Conservation (phyloP, 2,797 vertebrate species). For the Onychomys arenicola region DNA sequence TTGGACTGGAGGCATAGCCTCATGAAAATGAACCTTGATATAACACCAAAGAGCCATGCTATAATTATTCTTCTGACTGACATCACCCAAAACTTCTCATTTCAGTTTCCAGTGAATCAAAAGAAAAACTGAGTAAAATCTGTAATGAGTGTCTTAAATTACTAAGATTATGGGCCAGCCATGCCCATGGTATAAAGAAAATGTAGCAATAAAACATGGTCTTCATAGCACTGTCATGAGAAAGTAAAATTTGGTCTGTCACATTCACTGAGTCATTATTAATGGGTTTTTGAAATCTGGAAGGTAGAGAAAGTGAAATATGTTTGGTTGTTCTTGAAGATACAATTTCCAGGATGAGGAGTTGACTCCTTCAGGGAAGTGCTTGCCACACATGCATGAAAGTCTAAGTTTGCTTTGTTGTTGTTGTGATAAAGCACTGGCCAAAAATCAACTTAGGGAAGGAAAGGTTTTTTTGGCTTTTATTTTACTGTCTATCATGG, state of each 20-base stretch:
- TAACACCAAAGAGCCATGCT: neutral
- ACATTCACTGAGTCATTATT: neutral
- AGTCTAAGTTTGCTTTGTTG: neutral
- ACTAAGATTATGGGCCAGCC: neutral
- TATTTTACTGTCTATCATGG: neutral
- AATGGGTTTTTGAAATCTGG: neutral
- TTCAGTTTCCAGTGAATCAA: neutral
- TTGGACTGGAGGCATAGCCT: neutral
- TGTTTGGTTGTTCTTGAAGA: neutral
- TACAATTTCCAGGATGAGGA: neutral
- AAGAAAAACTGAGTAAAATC: neutral
- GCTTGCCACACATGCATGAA: neutral
- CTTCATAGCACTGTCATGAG: neutral
- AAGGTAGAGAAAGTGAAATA: neutral
- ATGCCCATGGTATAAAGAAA: neutral
- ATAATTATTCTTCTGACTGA: neutral
- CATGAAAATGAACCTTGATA: neutral
- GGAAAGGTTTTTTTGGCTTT: neutral
- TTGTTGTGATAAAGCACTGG: neutral
- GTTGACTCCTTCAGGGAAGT: neutral
- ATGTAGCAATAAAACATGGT: slow-evolving; percentile 36
- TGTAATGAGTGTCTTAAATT: slow-evolving; percentile 10
- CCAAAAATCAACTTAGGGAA: neutral
- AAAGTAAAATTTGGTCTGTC: slow-evolving; percentile 29
- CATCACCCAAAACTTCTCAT: neutral